A percentile compares a stretch with the other conserved stretches of the same genome.
Conservation (phyloP, 2,888 invertebrate species). For the Eledone cirrhosa region DNA sequence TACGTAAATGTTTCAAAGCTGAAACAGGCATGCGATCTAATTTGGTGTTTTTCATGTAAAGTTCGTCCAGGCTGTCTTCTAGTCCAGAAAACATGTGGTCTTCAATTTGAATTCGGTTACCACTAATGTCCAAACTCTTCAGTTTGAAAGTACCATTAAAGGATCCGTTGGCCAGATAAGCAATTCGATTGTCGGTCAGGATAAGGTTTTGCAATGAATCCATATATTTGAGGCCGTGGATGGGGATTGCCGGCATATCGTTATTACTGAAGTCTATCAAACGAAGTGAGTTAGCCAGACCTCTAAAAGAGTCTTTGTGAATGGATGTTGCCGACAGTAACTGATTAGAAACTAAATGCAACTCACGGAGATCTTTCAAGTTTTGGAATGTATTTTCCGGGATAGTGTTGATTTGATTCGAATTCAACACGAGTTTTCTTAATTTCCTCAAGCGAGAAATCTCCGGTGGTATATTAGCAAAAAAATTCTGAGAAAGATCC, state of each 20-base stretch:
- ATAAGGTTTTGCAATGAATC: not conserved
- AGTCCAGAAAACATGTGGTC: not conserved
- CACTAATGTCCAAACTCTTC: conserved; percentile 4
- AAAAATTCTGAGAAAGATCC: conserved; percentile 8
- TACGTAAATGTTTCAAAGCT: not conserved
- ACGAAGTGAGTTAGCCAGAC: conserved; percentile 2
- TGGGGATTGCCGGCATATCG: not conserved
- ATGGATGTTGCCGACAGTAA: not conserved
- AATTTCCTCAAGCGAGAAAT: not conserved
- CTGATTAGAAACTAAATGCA: not conserved
- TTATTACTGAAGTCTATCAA: conserved; percentile 22
- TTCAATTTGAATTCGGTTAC: conserved; percentile 9
- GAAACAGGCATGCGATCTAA: not conserved
- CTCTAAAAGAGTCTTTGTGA: conserved; percentile 14
- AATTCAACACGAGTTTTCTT: conserved; percentile 8
- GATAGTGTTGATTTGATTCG: conserved; percentile 18
- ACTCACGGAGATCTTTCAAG: not conserved
- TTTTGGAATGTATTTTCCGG: conserved; percentile 24
- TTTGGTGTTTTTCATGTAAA: conserved; percentile 15
- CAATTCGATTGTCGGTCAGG: conserved; percentile 12
- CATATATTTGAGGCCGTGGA: not conserved
- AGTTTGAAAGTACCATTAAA: conserved; percentile 8
- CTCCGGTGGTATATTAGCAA: not conserved
- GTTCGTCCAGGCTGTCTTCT: not conserved
- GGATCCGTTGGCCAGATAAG: not conserved